These are phyloP conservation scores for Gandaritis pyraliata DNA, from an alignment of 2,888 invertebrate species.

Conservation along the genomic window DNA sequence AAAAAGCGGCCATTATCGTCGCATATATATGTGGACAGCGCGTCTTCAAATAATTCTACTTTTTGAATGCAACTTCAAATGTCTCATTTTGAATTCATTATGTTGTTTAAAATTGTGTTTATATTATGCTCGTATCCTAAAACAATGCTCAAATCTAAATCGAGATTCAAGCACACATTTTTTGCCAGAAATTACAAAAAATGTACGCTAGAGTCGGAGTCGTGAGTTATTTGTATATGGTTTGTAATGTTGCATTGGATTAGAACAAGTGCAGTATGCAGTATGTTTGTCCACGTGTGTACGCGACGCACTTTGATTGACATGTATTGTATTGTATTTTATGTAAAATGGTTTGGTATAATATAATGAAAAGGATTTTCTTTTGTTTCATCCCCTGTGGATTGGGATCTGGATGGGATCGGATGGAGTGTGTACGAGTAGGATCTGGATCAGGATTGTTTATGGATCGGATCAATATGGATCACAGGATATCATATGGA, in stretches of 20 bases:
- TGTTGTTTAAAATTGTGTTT: not conserved
- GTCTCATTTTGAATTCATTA: not conserved
- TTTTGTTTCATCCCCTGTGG: slow-evolving; percentile 85
- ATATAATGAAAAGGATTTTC: slow-evolving; percentile 78
- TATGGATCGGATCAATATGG: slow-evolving; percentile 34
- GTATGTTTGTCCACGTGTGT: slow-evolving; percentile 21
- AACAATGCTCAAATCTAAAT: no score
- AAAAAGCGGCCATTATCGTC: slow-evolving; percentile 6
- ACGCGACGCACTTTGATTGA: slow-evolving; percentile 17
- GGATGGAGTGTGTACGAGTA: no score
- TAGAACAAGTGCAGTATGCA: not conserved
- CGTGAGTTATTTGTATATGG: no score
- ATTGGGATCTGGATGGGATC: slow-evolving; percentile 68
- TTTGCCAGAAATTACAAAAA: no score
- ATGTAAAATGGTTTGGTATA: slow-evolving; percentile 50
- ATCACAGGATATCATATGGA: slow-evolving; percentile 38
- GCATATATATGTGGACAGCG: slow-evolving; percentile 16
- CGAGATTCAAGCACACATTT: no score
- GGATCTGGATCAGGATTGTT: slow-evolving; percentile 28
- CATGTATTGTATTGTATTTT: no score
- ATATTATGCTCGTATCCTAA: no score
- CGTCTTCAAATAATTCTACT: no score
- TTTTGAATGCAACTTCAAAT: no score
- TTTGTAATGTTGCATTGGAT: not conserved
- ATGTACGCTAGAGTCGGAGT: no score